A percentile compares a stretch with the other conserved stretches of the same genome.
These are phyloP conservation scores for Eucera pruinosa DNA, from an alignment of 2,888 invertebrate genomes.

Conservation along the genomic window DNA sequence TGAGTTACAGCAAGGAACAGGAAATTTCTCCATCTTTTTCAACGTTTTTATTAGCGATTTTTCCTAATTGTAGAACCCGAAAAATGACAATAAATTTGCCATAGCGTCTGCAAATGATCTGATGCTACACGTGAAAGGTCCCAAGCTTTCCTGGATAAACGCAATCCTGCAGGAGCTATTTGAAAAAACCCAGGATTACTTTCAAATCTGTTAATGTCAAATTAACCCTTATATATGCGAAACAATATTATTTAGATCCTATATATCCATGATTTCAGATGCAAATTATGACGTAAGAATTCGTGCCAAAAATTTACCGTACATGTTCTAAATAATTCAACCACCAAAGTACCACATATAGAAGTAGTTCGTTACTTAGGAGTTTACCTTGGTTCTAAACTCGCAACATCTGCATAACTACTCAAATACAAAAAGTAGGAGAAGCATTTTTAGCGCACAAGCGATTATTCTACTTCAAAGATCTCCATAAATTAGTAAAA, in stretches of 20 bases:
- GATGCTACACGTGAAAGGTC: too few relatives aligned
- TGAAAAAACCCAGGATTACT: conserved; percentile 4
- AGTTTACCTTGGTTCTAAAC: conserved; percentile 36
- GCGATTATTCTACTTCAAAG: conserved; percentile 51
- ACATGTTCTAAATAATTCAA: too few relatives aligned
- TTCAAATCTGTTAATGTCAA: conserved; percentile 36
- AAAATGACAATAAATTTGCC: neutral
- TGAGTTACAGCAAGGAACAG: too few relatives aligned
- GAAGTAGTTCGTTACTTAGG: conserved; percentile 53
- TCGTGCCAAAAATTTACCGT: too few relatives aligned
- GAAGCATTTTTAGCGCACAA: conserved; percentile 42
- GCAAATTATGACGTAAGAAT: too few relatives aligned
- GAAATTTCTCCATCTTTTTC: too few relatives aligned
- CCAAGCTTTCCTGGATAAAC: too few relatives aligned
- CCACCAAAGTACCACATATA: neutral
- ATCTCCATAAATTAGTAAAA: conserved; percentile 6
- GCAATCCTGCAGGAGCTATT: too few relatives aligned
- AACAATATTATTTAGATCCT: conserved; percentile 25
- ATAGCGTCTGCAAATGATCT: too few relatives aligned
- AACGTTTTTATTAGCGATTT: too few relatives aligned
- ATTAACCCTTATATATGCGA: conserved; percentile 31
- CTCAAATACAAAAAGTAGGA: conserved; percentile 52
- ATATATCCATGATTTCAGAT: too few relatives aligned
- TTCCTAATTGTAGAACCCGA: too few relatives aligned
- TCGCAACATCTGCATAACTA: conserved; percentile 19